Conservation (phyloP, 2,113 vertebrate species). For the Crotalus helleri region DNA sequence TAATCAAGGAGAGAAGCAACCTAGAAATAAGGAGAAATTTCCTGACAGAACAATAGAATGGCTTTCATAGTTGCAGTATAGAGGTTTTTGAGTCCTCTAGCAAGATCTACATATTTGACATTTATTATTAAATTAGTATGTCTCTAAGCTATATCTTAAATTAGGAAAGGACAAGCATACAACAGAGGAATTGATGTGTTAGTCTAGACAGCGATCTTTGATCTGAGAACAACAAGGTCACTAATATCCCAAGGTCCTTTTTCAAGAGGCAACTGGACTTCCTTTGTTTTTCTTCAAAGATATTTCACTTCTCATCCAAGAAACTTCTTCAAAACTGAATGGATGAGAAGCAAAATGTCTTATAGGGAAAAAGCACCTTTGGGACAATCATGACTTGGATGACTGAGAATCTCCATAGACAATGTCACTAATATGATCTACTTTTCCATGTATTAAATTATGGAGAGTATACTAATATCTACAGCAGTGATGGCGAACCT, state of each 20-base stretch:
- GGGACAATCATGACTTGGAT: background rate
- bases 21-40: too few relatives aligned
- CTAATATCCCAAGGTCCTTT: background rate
- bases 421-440: background rate
- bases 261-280: background rate
- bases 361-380: background rate
- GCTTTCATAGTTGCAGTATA: background rate
- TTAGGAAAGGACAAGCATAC: background rate
- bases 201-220: background rate
- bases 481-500: too few relatives aligned
- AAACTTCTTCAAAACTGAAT: background rate
- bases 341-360: background rate
- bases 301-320: background rate
- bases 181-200: background rate
- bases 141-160: background rate
- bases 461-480: background rate
- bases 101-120: background rate
- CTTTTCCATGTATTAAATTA: background rate
- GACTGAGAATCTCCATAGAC: background rate
- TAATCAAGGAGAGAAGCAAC: too few relatives aligned
- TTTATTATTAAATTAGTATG: background rate
- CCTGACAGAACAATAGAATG: too few relatives aligned
- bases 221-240: background rate
- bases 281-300: background rate
- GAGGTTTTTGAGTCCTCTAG: background rate